Evolutionary conservation across 2,888 invertebrate genomes (phyloP).

Genomic region (Biston betularia): DNA sequence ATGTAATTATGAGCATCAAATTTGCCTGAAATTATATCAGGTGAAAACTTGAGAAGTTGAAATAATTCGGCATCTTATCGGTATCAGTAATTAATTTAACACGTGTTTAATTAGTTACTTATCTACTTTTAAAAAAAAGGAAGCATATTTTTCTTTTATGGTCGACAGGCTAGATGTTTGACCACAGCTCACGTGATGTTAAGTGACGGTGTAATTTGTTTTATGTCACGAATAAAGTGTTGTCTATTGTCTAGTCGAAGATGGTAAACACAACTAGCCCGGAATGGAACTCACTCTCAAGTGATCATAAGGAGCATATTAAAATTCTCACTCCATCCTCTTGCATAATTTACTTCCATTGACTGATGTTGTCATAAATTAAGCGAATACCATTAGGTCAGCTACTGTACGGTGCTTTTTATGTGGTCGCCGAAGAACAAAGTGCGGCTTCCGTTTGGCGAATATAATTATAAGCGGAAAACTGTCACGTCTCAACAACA

Average conservation of each 20-base stretch:
- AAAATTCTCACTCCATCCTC: background rate
- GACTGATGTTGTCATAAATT: background rate
- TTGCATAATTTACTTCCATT: background rate
- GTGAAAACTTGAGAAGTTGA: background rate
- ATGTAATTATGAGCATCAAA: background rate
- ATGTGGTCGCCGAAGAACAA: constrained; percentile 28
- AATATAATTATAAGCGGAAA: constrained; percentile 35
- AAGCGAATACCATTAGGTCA: constrained; percentile 33
- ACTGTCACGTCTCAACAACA: constrained; percentile 38
- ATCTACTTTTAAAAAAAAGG: background rate
- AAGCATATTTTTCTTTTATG: background rate
- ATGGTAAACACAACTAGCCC: too few relatives aligned
- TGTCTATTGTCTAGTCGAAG: too few relatives aligned
- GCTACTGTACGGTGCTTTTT: constrained; percentile 28
- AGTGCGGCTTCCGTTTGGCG: constrained; percentile 40
- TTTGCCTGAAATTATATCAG: background rate
- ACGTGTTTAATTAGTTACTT: constrained; percentile 7
- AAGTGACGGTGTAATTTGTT: too few relatives aligned
- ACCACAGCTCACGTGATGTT: too few relatives aligned
- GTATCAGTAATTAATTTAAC: constrained; percentile 26
- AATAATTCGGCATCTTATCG: background rate
- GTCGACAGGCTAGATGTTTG: too few relatives aligned
- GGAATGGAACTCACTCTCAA: too few relatives aligned
- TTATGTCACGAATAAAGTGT: too few relatives aligned
- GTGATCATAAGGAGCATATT: too few relatives aligned